These are phyloP conservation scores for Eristalinus aeneus DNA, from an alignment of 2,888 invertebrate genomes.

Conservation along the genomic window DNA sequence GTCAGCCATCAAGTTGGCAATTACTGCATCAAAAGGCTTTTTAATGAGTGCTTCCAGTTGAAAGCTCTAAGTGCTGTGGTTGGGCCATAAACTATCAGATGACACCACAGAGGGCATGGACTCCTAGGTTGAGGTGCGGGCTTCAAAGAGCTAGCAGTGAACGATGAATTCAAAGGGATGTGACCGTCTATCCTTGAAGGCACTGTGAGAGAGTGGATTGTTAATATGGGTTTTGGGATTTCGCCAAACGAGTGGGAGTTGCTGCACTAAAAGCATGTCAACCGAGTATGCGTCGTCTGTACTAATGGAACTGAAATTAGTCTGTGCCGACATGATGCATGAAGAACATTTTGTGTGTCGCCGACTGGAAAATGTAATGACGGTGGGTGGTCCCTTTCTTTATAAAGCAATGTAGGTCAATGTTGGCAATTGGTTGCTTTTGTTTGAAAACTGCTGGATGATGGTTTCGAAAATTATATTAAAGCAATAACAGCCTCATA, in stretches of 20 bases:
- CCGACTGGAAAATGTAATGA: too few relatives aligned
- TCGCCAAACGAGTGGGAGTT: not conserved
- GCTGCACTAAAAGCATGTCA: not conserved
- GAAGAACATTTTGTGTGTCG: too few relatives aligned
- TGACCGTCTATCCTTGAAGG: not conserved
- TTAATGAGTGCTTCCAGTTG: conserved; percentile 22
- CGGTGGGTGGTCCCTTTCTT: too few relatives aligned
- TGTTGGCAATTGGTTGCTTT: too few relatives aligned
- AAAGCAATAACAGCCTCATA: too few relatives aligned
- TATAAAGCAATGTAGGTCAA: too few relatives aligned
- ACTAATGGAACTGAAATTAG: too few relatives aligned
- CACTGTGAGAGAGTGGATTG: not conserved
- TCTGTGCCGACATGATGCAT: too few relatives aligned
- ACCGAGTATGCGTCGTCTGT: not conserved
- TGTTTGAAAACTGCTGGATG: too few relatives aligned
- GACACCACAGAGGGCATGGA: not conserved
- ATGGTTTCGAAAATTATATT: too few relatives aligned
- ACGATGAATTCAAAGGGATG: not conserved
- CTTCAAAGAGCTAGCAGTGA: not conserved
- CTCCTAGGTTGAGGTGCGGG: not conserved
- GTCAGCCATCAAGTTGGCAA: conserved; percentile 20
- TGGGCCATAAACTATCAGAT: not conserved
- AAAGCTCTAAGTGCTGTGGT: not conserved
- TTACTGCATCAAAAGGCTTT: conserved; percentile 15
- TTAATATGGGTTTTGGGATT: not conserved